phyloP scores from a whole-genome alignment of 1,140 invertebrate species.

The Brachionus sp. region DNA sequence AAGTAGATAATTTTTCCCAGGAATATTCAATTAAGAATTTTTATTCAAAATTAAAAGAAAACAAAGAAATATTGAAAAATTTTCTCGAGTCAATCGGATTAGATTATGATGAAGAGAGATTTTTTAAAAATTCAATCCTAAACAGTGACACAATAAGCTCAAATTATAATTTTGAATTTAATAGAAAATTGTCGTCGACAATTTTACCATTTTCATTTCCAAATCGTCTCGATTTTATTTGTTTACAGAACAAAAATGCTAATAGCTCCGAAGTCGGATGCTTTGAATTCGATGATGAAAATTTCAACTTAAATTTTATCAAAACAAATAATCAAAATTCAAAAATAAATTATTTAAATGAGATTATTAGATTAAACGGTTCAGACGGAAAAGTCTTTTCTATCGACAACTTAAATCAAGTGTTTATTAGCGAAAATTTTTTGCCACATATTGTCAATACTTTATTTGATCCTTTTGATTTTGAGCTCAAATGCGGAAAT shows the following conservation, averaged over 20 bases:
- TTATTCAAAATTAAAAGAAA: conserved; percentile 11
- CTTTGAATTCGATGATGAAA: conserved; percentile 19
- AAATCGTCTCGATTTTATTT: background rate
- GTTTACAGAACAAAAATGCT: background rate
- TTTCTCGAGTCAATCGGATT: background rate
- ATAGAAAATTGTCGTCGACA: background rate
- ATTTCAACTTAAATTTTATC: background rate
- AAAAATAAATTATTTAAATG: conserved; percentile 32
- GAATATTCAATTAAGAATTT: conserved; percentile 19
- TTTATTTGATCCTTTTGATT: conserved; percentile 3
- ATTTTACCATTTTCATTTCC: conserved; percentile 20
- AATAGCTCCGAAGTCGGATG: background rate
- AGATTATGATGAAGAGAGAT: background rate
- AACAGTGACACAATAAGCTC: background rate
- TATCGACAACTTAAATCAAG: background rate
- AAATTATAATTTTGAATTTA: conserved; percentile 17
- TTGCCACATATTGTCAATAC: background rate
- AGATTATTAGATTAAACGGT: background rate
- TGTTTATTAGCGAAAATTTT: background rate
- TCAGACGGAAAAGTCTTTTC: background rate
- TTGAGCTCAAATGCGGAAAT: conserved; percentile 27
- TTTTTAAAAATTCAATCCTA: conserved; percentile 14
- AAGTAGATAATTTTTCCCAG: background rate
- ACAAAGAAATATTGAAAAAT: background rate
- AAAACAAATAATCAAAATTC: background rate